phyloP scores from a whole-genome alignment of 2,888 invertebrate species.

The Alcis repandata region DNA sequence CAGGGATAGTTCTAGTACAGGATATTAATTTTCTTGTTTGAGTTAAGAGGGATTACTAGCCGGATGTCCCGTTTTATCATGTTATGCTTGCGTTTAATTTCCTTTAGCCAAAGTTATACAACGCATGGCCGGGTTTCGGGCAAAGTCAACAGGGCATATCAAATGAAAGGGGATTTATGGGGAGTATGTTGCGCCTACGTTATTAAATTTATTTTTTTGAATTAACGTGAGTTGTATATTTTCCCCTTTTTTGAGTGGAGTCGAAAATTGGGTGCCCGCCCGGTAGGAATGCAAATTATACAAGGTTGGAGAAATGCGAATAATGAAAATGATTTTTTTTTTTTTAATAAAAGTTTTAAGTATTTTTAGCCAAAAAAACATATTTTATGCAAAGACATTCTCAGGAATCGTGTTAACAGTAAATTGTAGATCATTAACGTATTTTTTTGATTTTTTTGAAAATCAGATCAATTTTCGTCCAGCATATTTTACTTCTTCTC shows the following conservation, averaged over 20 bases:
- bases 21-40: slow-evolving; percentile 42
- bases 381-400: too few relatives aligned
- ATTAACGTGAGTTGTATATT: slow-evolving; percentile 10
- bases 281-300: too few relatives aligned
- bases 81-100: slow-evolving; percentile 35
- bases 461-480: too few relatives aligned
- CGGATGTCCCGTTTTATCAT: slow-evolving; percentile 29
- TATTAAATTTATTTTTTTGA: slow-evolving; percentile 19
- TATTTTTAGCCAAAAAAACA: too few relatives aligned
- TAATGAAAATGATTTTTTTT: too few relatives aligned
- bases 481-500: too few relatives aligned
- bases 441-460: too few relatives aligned
- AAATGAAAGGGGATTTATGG: slow-evolving; percentile 20
- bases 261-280: too few relatives aligned
- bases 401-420: too few relatives aligned
- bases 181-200: slow-evolving; percentile 9
- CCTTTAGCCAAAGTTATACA: slow-evolving; percentile 30
- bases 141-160: slow-evolving; percentile 20
- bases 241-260: not conserved
- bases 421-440: too few relatives aligned
- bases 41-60: slow-evolving; percentile 28
- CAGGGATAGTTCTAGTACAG: slow-evolving; percentile 24
- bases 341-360: too few relatives aligned
- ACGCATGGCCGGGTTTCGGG: slow-evolving; percentile 21
- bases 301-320: too few relatives aligned